These are phyloP conservation scores for Argya squamiceps DNA, from an alignment of 2,797 vertebrate genomes.

Conservation along the genomic window DNA sequence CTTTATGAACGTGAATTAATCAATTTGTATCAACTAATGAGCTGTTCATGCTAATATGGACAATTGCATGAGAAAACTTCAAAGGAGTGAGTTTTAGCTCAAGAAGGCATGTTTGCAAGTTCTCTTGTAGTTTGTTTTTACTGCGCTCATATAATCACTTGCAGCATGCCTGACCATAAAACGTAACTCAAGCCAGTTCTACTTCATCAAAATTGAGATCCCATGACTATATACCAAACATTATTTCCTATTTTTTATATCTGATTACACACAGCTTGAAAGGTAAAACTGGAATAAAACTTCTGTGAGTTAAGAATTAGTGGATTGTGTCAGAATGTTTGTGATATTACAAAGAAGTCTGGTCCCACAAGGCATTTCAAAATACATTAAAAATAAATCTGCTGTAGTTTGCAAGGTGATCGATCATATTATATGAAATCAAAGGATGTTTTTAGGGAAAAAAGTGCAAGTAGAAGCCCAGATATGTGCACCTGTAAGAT, in stretches of 20 bases:
- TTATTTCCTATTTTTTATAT: background rate
- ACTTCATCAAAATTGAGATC: background rate
- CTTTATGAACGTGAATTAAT: background rate
- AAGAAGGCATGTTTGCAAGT: background rate
- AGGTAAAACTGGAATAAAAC: background rate
- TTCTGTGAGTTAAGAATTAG: background rate
- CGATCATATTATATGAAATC: background rate
- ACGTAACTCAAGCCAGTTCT: background rate
- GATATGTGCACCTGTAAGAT: background rate
- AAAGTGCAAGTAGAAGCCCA: background rate
- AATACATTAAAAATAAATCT: background rate
- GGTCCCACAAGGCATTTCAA: background rate
- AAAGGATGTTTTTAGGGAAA: background rate
- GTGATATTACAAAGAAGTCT: background rate
- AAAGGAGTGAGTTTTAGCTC: background rate
- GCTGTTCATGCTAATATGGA: background rate
- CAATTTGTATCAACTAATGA: background rate
- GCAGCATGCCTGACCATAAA: background rate
- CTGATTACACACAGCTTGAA: background rate
- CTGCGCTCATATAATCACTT: background rate
- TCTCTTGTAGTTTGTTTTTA: background rate
- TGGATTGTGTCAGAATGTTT: background rate
- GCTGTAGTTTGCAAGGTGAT: background rate
- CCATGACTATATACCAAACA: background rate
- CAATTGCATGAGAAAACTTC: background rate